Percentiles rank a stretch among this genome's conserved stretches.
Evolutionary conservation across 2,888 invertebrate species (phyloP).

Genomic region (Brachyptera risi): DNA sequence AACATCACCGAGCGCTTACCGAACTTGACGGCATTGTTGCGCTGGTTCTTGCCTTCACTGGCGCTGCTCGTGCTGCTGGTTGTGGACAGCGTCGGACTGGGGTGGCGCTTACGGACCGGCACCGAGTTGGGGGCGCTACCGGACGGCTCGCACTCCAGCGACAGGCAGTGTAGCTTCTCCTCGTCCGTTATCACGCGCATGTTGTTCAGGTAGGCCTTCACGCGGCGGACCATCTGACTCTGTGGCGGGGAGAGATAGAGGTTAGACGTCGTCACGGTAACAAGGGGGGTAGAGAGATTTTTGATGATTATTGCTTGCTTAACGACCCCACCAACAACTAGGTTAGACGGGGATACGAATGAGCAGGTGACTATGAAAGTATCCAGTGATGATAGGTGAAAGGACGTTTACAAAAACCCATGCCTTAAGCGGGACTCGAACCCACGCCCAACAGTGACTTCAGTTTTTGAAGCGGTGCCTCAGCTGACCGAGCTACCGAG

Average conservation of each 20-base stretch:
- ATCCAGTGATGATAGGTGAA: too few species aligned
- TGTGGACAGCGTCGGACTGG: slow-evolving; percentile 89
- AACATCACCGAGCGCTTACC: too few species aligned
- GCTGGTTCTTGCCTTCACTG: slow-evolving; percentile 62
- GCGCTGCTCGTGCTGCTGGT: slow-evolving; percentile 89
- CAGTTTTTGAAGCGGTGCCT: too few species aligned
- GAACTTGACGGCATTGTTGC: slow-evolving; percentile 44
- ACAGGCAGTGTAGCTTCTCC: slow-evolving; percentile 81
- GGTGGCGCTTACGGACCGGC: slow-evolving; percentile 71
- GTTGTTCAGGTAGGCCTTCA: slow-evolving; percentile 91
- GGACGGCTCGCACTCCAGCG: slow-evolving; percentile 81
- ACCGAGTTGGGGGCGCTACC: slow-evolving; percentile 49
- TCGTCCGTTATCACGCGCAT: slow-evolving; percentile 92
- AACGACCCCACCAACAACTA: too few species aligned
- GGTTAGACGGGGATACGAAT: too few species aligned
- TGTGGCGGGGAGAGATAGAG: slow-evolving; percentile 34
- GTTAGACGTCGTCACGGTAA: not conserved
- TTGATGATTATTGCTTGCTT: too few species aligned
- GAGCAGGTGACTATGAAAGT: too few species aligned
- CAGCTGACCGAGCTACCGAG: too few species aligned
- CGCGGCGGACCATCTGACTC: slow-evolving; percentile 96
- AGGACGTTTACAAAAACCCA: too few species aligned
- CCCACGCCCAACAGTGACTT: too few species aligned
- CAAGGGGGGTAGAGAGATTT: too few species aligned
- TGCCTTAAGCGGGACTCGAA: too few species aligned